These are phyloP conservation scores for Distichodus sexfasciatus DNA, from an alignment of 2,797 vertebrate genomes.

Conservation along the genomic window DNA sequence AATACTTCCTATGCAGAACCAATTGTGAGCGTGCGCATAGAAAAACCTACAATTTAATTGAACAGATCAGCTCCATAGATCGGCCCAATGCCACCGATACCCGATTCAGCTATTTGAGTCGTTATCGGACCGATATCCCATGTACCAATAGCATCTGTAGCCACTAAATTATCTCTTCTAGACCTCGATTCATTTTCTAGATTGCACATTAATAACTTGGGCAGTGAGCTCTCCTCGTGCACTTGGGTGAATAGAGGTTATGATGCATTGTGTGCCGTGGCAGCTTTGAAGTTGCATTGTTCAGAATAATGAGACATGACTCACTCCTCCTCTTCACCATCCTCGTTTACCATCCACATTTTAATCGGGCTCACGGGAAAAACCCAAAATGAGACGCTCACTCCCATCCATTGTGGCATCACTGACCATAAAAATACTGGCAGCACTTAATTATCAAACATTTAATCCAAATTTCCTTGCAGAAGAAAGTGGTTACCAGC, in stretches of 20 bases:
- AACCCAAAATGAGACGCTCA: background rate
- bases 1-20: too few relatives aligned
- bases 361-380: background rate
- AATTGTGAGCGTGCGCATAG: too few relatives aligned
- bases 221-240: background rate
- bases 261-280: slow-evolving; percentile 29
- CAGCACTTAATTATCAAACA: too few relatives aligned
- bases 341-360: slow-evolving; percentile 10
- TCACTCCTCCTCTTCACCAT: slow-evolving; percentile 19
- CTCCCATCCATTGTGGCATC: slow-evolving; percentile 3
- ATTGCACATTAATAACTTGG: slow-evolving; percentile 35
- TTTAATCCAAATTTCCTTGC: too few relatives aligned
- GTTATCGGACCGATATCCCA: too few relatives aligned
- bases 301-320: slow-evolving; percentile 45
- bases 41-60: too few relatives aligned
- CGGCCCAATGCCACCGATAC: too few relatives aligned
- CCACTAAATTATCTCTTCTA: slow-evolving; percentile 12
- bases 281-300: slow-evolving; percentile 40
- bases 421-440: background rate
- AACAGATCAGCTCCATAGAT: too few relatives aligned
- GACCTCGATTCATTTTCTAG: slow-evolving; percentile 28
- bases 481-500: too few relatives aligned
- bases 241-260: slow-evolving; percentile 20
- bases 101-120: too few relatives aligned
- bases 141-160: slow-evolving; percentile 18